phyloP scores from a whole-genome alignment of 2,113 vertebrate genomes.

The Bagarius yarrelli region DNA sequence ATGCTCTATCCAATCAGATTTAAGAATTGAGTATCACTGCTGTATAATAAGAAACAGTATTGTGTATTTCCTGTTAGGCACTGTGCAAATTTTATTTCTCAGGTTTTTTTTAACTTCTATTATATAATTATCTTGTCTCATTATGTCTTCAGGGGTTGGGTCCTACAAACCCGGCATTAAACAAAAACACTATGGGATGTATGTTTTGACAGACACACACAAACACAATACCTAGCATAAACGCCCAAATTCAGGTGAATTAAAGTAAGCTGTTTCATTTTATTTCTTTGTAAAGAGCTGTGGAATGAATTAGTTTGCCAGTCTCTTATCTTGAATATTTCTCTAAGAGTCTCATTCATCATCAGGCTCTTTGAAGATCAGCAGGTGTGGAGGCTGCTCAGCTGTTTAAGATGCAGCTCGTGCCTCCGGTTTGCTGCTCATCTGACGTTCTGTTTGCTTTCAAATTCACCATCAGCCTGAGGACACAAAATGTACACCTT shows the following conservation, averaged over 20 bases:
- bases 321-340: conserved; percentile 42
- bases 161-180: conserved; percentile 10
- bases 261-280: conserved; percentile 27
- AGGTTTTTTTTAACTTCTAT: neutral
- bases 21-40: neutral
- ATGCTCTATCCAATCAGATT: neutral
- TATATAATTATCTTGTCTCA: neutral
- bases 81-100: neutral
- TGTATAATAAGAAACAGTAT: neutral
- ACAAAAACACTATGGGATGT: neutral
- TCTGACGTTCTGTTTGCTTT: conserved; percentile 56
- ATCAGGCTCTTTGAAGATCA: conserved; percentile 51
- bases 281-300: conserved; percentile 31
- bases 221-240: conserved; percentile 18
- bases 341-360: conserved; percentile 41
- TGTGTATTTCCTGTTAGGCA: neutral
- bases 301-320: conserved; percentile 20
- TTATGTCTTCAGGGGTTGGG: neutral
- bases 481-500: conserved; percentile 59
- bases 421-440: conserved; percentile 44
- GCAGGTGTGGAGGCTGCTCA: conserved; percentile 54
- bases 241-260: conserved; percentile 26
- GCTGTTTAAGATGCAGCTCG: conserved; percentile 61
- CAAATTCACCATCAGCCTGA: conserved; percentile 60
- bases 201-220: neutral